These are phyloP conservation scores for Eueides isabella DNA, from an alignment of 1,140 invertebrate species.

Conservation along the genomic window DNA sequence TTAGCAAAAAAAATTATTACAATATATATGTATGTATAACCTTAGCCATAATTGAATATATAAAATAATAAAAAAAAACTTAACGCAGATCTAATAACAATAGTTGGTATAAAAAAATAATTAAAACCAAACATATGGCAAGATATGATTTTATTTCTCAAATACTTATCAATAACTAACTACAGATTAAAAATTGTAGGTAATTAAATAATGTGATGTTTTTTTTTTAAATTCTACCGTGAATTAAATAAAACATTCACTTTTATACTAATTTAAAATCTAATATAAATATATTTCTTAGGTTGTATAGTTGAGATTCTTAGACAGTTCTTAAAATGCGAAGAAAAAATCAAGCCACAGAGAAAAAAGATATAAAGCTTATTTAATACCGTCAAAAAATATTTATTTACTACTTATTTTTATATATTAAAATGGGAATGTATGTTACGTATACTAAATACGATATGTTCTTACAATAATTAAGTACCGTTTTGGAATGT, in stretches of 20 bases:
- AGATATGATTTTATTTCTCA: slow-evolving; percentile 33
- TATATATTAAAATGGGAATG: slow-evolving; percentile 14
- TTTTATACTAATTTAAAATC: slow-evolving; percentile 8
- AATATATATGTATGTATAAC: neutral
- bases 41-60: neutral
- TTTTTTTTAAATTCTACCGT: neutral
- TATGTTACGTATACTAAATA: slow-evolving; percentile 6
- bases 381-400: slow-evolving; percentile 12
- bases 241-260: neutral
- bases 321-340: neutral
- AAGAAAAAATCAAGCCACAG: neutral
- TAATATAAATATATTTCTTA: slow-evolving; percentile 15
- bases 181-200: neutral
- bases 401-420: neutral
- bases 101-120: slow-evolving; percentile 5
- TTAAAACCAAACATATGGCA: slow-evolving; percentile 42
- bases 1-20: neutral
- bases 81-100: slow-evolving; percentile 18
- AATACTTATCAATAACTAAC: neutral
- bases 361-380: neutral
- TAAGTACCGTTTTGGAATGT: slow-evolving; percentile 65
- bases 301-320: slow-evolving; percentile 13
- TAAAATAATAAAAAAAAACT: slow-evolving; percentile 20
- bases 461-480: slow-evolving; percentile 42
- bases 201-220: slow-evolving; percentile 13